phyloP scores from a whole-genome alignment of 2,113 vertebrate species.

The Dicerorhinus sumatrensis region DNA sequence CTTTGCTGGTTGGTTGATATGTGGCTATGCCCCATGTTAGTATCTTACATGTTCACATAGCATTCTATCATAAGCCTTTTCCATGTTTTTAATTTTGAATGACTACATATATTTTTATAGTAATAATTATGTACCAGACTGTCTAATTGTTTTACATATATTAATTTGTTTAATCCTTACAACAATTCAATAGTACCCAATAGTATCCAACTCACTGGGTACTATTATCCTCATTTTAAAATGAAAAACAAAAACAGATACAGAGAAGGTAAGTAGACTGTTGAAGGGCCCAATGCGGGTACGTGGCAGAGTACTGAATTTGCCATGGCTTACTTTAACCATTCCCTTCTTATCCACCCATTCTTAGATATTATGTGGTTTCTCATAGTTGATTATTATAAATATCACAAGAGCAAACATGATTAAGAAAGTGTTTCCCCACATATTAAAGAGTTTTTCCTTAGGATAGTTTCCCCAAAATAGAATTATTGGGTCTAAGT shows the following conservation, averaged over 20 bases:
- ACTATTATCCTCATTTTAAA: slow-evolving; percentile 36
- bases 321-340: neutral
- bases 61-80: neutral
- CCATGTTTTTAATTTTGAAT: slow-evolving; percentile 57
- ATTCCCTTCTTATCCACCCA: neutral
- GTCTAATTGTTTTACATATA: neutral
- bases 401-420: neutral
- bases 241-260: neutral
- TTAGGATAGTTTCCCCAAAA: neutral
- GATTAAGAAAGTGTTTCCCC: neutral
- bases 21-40: neutral
- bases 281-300: neutral
- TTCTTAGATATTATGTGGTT: neutral
- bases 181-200: neutral
- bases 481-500: slow-evolving; percentile 26
- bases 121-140: neutral
- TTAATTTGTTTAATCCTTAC: neutral
- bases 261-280: neutral
- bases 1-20: neutral
- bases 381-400: slow-evolving; percentile 1
- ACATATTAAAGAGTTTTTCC: neutral
- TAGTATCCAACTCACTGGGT: neutral
- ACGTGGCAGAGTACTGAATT: slow-evolving; percentile 1
- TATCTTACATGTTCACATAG: neutral
- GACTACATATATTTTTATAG: slow-evolving; percentile 19